phyloP scores from a whole-genome alignment of 2,113 vertebrate species.

The sheep (Ovis aries) region ARS-UI_Ramb_v3.0 NC_056080.1:86243501-86244000 shows the following conservation, averaged over 20 bases:
- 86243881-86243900: neutral
- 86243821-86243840: neutral
- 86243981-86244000: neutral
- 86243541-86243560: neutral
- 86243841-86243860: neutral
- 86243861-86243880: neutral
- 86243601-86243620: neutral
- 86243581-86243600: neutral
- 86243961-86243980: neutral
- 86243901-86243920: neutral
- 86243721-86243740: neutral
- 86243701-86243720: neutral
- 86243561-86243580: neutral
- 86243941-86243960: neutral
- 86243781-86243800: neutral
- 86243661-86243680: neutral
- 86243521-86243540: neutral
- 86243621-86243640: neutral
- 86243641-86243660: neutral
- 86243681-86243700: neutral
- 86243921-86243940: neutral
- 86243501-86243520: neutral
- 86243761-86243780: neutral
- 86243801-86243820: neutral
- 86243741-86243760: neutral